Conservation (phyloP, 1,140 invertebrate genomes). For the Hyles vespertilio region DNA sequence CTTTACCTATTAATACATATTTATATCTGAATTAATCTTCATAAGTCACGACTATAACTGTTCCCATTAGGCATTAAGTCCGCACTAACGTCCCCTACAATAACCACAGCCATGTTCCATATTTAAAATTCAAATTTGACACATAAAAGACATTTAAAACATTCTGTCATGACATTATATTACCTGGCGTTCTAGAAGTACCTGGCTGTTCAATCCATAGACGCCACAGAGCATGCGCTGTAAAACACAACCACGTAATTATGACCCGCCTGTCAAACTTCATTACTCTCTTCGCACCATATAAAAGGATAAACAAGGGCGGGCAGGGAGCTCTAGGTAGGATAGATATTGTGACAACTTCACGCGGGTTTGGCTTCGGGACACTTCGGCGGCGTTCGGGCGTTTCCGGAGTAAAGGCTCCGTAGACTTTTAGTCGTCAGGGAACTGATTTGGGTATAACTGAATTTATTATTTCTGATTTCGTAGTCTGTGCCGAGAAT, state of each 20-base stretch:
- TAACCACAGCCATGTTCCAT: too few relatives aligned
- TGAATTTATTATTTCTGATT: background rate
- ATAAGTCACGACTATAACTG: too few relatives aligned
- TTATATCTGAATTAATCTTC: too few relatives aligned
- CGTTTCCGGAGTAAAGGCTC: slow-evolving; percentile 26
- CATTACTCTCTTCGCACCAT: slow-evolving; percentile 16
- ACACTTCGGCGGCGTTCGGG: slow-evolving; percentile 24
- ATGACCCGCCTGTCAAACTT: slow-evolving; percentile 17
- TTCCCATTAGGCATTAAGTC: too few relatives aligned
- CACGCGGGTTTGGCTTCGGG: slow-evolving; percentile 35
- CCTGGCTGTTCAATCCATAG: slow-evolving; percentile 22
- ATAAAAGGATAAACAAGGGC: slow-evolving; percentile 12
- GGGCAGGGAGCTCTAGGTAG: slow-evolving; percentile 15
- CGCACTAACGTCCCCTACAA: too few relatives aligned
- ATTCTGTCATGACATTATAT: background rate
- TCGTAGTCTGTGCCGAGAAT: background rate
- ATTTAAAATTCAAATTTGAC: too few relatives aligned
- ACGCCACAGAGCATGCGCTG: slow-evolving; percentile 23
- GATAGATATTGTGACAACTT: slow-evolving; percentile 27
- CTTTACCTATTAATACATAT: too few relatives aligned
- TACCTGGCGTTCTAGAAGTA: slow-evolving; percentile 14
- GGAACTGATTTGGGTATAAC: slow-evolving; percentile 22
- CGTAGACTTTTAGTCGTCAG: slow-evolving; percentile 29
- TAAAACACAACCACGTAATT: slow-evolving; percentile 14
- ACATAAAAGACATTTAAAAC: too few relatives aligned